Percentiles rank a stretch among this genome's conserved stretches.
phyloP scores from a whole-genome alignment of 2,113 vertebrate genomes.

The Larimichthys crocea region DNA sequence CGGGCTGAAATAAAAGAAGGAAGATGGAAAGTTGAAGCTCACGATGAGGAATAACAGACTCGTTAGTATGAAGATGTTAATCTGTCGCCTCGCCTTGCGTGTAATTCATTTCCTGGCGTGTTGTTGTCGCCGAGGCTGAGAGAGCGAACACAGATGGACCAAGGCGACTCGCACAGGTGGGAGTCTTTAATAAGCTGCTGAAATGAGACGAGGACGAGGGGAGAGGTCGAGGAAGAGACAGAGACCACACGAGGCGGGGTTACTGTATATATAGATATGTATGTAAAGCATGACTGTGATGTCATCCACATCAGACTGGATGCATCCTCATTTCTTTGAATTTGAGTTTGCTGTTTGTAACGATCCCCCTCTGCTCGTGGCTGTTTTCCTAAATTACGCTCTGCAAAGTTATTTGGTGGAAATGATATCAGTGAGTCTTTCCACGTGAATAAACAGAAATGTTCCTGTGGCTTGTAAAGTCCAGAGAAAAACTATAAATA shows the following conservation, averaged over 20 bases:
- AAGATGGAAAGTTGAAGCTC: neutral
- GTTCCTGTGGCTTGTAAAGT: conserved; percentile 18
- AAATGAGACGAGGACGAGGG: conserved; percentile 43
- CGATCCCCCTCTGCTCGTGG: neutral
- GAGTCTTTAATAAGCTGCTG: conserved; percentile 64
- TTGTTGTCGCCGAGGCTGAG: conserved; percentile 57
- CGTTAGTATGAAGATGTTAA: no score
- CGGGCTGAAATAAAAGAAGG: no score
- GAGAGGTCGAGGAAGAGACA: conserved; percentile 42
- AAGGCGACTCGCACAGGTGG: conserved; percentile 62
- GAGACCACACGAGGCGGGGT: neutral
- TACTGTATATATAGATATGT: no score
- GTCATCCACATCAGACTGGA: neutral
- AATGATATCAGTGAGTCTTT: conserved; percentile 17
- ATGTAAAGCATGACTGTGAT: neutral
- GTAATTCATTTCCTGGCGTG: conserved; percentile 49
- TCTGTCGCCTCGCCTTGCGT: no score
- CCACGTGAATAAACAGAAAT: conserved; percentile 16
- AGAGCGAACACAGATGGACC: conserved; percentile 59
- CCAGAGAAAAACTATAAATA: conserved; percentile 42
- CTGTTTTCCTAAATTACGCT: conserved; percentile 20
- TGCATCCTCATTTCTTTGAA: neutral
- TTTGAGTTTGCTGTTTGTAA: neutral
- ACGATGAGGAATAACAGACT: no score
- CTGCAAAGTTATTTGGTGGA: conserved; percentile 21